Evolutionary conservation across 2,888 invertebrate species (phyloP).

Genomic region (Thereva unica): DNA sequence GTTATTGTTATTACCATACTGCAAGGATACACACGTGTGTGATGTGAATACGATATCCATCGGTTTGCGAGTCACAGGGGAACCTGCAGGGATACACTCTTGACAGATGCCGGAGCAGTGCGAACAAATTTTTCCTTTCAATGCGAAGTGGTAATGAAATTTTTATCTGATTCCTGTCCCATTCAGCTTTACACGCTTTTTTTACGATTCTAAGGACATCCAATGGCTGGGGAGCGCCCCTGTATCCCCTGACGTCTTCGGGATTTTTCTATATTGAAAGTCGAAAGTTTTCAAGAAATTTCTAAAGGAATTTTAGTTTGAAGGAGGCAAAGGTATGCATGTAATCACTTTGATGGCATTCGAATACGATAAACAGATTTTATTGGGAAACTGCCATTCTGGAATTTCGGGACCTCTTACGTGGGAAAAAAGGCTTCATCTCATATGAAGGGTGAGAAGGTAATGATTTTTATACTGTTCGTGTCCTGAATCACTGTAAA

Average conservation of each 20-base stretch:
- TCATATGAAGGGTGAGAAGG: too few relatives aligned
- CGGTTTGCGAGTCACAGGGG: background rate
- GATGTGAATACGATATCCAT: conserved; percentile 39
- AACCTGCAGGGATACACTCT: conserved; percentile 11
- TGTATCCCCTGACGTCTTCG: background rate
- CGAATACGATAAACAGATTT: conserved; percentile 31
- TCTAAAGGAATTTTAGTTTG: conserved; percentile 18
- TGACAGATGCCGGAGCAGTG: conserved; percentile 19
- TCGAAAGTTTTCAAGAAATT: conserved; percentile 23
- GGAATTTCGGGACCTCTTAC: conserved; percentile 2
- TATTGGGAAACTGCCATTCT: conserved; percentile 30
- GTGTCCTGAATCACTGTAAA: too few relatives aligned
- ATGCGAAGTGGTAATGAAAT: conserved; percentile 41
- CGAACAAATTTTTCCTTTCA: conserved; percentile 14
- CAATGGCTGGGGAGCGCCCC: background rate
- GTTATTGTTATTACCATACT: conserved; percentile 40
- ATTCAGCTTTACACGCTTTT: background rate
- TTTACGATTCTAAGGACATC: background rate
- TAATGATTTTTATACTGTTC: too few relatives aligned
- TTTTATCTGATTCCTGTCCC: conserved; percentile 39
- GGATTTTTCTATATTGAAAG: background rate
- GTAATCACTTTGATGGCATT: conserved; percentile 31
- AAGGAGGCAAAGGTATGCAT: conserved; percentile 30
- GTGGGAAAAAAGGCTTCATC: too few relatives aligned
- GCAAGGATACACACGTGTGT: conserved; percentile 29